Base-by-base conservation (phyloP, 2,888 invertebrate species). In the Agrotis segetum region DNA sequence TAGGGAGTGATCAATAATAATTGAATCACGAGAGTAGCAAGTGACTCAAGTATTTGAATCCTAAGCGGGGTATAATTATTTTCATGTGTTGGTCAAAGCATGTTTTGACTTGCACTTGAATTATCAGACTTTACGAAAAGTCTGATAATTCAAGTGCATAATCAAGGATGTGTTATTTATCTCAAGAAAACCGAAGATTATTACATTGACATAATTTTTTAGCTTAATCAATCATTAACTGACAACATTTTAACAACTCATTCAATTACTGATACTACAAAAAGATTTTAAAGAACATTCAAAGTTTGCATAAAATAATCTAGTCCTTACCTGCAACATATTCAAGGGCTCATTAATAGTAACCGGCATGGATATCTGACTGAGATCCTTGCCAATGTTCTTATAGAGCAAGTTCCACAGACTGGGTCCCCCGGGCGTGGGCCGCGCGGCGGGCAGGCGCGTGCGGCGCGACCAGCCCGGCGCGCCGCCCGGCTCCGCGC, bases 351-450 rank as follows among this genome's bases (percentile, higher is more conserved):
- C 98, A 90, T 98, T 98, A 79, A 98, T 96, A 3, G 98, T 98
- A 56, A 98, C 98, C 0, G 98, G 98, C 98, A 98, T 98, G 74
- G 98, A 98, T 59, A 98, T 97, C 93, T 98, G 98, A 21, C 98
- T 98, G 72, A 98, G 95, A 92, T 98, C 98, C 93, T 98, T 98
- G 82, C 98, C 98, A 67, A 98, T 98, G 91, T 98, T 98, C 93
- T 97, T 97, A 89, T 97, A 97, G 4, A 98, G 94, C 71, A 98
- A 96, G 94, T 98, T 98, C 97, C 98, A 98, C n/a, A 98, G 94
- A 21, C 97, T 98, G 63, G 98, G 97, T 40, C 98, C 98, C 74
- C 98, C 98, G 0, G 97, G 97, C 56, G 97, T 97, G n/a, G 98
- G 98, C 24, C 98, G 96, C 0, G 98, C 96, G 53, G 97, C 96